These are phyloP conservation scores for Tipula lateralis DNA, from an alignment of 2,888 invertebrate genomes.

Conservation along the genomic window DNA sequence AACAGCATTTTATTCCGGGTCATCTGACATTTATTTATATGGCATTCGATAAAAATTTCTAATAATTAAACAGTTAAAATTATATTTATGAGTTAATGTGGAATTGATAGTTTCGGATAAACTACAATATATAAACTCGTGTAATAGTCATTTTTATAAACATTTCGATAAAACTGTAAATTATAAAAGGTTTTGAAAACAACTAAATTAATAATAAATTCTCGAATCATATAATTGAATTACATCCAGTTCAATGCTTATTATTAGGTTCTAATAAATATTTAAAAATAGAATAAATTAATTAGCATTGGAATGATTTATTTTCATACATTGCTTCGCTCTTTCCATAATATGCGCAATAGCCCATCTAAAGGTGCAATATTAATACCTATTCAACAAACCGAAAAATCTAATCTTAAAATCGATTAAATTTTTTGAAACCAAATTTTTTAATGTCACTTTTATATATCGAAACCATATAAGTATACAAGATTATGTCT, in stretches of 20 bases:
- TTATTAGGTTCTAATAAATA: background rate
- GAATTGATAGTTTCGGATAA: background rate
- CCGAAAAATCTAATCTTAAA: background rate
- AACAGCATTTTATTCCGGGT: no score
- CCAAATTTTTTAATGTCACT: conserved; percentile 6
- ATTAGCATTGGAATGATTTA: background rate
- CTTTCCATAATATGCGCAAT: background rate
- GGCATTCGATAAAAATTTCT: no score
- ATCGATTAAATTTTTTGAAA: background rate
- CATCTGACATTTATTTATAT: no score
- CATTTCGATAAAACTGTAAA: background rate
- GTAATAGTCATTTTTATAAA: background rate
- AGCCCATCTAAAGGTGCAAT: background rate
- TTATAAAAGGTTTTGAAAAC: background rate
- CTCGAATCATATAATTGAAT: background rate
- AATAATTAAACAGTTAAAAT: no score
- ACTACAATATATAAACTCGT: background rate
- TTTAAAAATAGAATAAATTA: background rate
- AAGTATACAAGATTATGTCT: background rate
- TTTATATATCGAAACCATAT: background rate
- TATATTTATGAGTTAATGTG: no score
- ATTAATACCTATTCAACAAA: background rate
- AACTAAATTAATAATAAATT: background rate
- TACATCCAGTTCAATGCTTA: background rate
- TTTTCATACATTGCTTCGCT: background rate